Base-by-base conservation (phyloP, 2,797 vertebrate genomes). In the Crypturellus tataupa region DNA sequence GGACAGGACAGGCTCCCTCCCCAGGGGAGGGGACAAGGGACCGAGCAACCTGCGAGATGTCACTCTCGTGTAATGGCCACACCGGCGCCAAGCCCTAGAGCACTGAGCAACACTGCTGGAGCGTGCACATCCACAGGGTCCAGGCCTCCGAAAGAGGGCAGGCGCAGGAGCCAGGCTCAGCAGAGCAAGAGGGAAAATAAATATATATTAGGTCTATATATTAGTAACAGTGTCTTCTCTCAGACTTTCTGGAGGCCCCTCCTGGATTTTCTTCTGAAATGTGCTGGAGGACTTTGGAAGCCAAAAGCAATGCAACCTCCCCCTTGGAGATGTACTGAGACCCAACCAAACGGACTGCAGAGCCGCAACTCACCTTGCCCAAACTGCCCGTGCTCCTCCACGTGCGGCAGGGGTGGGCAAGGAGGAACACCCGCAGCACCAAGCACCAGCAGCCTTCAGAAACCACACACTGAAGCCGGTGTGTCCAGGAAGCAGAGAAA, bases 81-180 rank as follows among this genome's bases (percentile, higher is more conserved):
- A 12, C 5, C 23, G 47, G 56, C 72, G 51, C 56, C 72, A 53
- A 20, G 69, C 21, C 1, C 53, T 60, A 42, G 86, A 88, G 55
- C 4, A 18, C 62, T 0, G 0, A 39, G 15, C 16, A 25, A n/a
- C n/a, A n/a, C n/a, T n/a, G n/a, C n/a, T n/a, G n/a, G n/a, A n/a
- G n/a, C n/a, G n/a, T 14, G 6, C 39, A 39, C 0, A 0, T 15
- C 46, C 39, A 59, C 0, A 0, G 51, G 67, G 53, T 35, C 15
- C 4, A 4, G 90, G 37, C 63, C 69, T 78, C 3, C 1, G 27
- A 58, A 39, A 14, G 0, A 0, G 42, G 40, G 56, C 31, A 20
- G 31, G 18, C 7, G 7, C 19, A 7, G 31, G 31, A 56, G 55
- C 18, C 55, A 20, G 55, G 18, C 55, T 3, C 18, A 86, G 46